phyloP scores from a whole-genome alignment of 53 echinoderm and acorn worm genomes.

The Antedon mediterranea region DNA sequence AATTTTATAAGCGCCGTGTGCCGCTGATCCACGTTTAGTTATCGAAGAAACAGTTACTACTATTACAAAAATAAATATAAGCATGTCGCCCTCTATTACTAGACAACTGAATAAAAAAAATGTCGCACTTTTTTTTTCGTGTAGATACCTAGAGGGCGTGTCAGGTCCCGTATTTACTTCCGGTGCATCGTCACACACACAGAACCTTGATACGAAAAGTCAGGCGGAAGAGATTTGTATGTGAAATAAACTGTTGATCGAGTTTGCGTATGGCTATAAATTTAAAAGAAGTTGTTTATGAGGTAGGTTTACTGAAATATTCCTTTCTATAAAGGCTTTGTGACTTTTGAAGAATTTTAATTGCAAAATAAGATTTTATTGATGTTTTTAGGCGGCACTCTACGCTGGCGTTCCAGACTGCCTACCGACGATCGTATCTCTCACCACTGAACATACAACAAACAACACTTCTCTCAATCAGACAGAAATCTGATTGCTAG shows the following conservation, averaged over 20 bases:
- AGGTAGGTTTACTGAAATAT: neutral
- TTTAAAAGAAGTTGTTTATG: neutral
- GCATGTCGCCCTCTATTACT: neutral
- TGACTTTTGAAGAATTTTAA: neutral
- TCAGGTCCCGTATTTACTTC: neutral
- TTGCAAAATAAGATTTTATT: too few relatives aligned
- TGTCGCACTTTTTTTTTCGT: neutral
- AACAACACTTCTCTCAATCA: too few relatives aligned
- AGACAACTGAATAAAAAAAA: neutral
- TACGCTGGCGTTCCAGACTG: too few relatives aligned
- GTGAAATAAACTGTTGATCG: neutral
- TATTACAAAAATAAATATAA: neutral
- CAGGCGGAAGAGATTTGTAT: neutral
- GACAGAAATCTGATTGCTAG: too few relatives aligned
- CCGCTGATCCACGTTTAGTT: too few relatives aligned
- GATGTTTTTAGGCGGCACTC: too few relatives aligned
- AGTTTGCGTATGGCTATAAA: neutral
- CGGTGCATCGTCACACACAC: neutral
- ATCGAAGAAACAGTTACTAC: too few relatives aligned
- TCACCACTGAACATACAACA: too few relatives aligned
- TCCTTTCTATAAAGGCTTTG: neutral
- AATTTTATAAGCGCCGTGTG: too few relatives aligned
- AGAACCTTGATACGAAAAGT: neutral
- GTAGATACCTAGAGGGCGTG: neutral
- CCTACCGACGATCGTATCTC: too few relatives aligned